phyloP scores from a whole-genome alignment of 2,888 invertebrate species.

The Arrhopalites spinosus region DNA sequence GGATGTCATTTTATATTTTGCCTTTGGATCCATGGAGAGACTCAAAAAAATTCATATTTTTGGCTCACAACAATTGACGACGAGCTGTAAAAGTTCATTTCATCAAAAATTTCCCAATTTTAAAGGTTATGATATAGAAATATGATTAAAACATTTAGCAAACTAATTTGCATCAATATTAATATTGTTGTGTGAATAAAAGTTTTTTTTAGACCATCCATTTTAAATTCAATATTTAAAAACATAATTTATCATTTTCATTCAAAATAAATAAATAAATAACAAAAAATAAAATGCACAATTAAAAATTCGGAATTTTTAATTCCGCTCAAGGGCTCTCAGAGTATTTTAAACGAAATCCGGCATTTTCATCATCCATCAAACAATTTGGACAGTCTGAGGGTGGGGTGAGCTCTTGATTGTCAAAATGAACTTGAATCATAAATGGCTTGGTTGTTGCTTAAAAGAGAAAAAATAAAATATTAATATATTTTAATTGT shows the following conservation, averaged over 20 bases:
- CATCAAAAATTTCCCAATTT: constrained; percentile 41
- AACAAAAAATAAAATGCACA: too few species aligned
- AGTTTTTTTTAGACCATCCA: too few species aligned
- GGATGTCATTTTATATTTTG: constrained; percentile 46
- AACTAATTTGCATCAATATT: too few species aligned
- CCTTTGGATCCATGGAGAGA: constrained; percentile 47
- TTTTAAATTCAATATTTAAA: too few species aligned
- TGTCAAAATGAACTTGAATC: constrained; percentile 50
- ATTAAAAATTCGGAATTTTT: too few species aligned
- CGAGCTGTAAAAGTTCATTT: constrained; percentile 25
- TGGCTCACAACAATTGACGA: constrained; percentile 50
- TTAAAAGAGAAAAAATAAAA: constrained; percentile 26
- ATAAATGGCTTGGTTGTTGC: constrained; percentile 49
- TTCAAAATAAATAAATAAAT: too few species aligned
- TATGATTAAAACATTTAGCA: too few species aligned
- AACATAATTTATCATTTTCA: too few species aligned
- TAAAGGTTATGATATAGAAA: constrained; percentile 35
- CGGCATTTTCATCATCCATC: constrained; percentile 41
- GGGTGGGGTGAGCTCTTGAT: constrained; percentile 30
- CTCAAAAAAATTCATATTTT: constrained; percentile 52
- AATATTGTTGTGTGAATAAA: too few species aligned
- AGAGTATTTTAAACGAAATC: constrained; percentile 48
- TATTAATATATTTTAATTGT: not conserved
- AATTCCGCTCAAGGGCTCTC: constrained; percentile 43
- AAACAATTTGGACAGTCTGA: too few species aligned